phyloP scores from a whole-genome alignment of 2,888 invertebrate genomes.

The Palloptera scutellata region DNA sequence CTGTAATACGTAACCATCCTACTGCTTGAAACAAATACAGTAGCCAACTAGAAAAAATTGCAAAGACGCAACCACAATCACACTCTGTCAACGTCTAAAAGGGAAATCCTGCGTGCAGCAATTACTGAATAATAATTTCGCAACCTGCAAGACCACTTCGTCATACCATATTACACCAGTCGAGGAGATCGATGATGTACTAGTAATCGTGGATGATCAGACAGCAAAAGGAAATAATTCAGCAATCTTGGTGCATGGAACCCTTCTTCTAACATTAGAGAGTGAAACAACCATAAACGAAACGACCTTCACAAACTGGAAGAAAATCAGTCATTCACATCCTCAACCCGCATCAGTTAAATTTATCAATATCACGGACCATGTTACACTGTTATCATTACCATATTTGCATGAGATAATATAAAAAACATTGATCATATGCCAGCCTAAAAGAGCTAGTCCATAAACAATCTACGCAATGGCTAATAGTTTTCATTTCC shows the following conservation, averaged over 20 bases:
- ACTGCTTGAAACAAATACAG: not conserved
- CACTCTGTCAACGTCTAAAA: constrained; percentile 1
- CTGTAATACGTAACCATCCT: constrained; percentile 7
- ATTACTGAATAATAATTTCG: constrained; percentile 16
- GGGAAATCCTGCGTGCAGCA: not conserved
- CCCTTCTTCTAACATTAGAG: constrained; percentile 10
- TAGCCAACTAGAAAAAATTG: not conserved
- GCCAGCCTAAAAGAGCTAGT: too few species aligned
- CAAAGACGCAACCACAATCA: not conserved
- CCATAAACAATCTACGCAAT: too few species aligned
- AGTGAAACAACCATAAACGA: not conserved
- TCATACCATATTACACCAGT: constrained; percentile 18
- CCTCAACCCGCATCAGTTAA: not conserved
- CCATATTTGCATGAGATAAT: constrained; percentile 20
- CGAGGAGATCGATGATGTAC: constrained; percentile 7
- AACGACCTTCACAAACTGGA: constrained; percentile 20
- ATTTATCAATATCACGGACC: constrained; percentile 18
- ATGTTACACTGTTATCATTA: constrained; percentile 19
- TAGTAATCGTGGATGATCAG: constrained; percentile 27
- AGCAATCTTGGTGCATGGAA: constrained; percentile 12
- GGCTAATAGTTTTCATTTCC: too few species aligned
- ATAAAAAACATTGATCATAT: constrained; percentile 20
- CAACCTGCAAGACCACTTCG: constrained; percentile 23
- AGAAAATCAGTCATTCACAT: constrained; percentile 9
- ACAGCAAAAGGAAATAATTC: constrained; percentile 5